Evolutionary conservation across 2,888 invertebrate species (phyloP).

Genomic region (Leucozona laternaria): DNA sequence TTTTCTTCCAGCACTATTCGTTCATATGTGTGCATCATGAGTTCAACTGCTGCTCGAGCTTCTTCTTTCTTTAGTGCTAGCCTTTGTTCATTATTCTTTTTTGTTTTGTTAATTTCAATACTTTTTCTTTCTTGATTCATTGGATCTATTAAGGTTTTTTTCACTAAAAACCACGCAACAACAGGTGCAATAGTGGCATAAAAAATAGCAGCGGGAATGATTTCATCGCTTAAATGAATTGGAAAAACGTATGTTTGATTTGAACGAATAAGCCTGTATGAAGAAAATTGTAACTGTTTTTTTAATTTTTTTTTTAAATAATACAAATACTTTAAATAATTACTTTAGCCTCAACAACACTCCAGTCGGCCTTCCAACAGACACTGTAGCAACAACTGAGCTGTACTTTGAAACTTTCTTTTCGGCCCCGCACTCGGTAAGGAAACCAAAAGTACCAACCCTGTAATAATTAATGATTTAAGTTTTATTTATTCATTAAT

Average conservation of each 20-base stretch:
- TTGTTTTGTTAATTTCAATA: constrained; percentile 91
- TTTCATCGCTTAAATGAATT: constrained; percentile 94
- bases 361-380: constrained; percentile 93
- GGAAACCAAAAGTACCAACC: constrained; percentile 93
- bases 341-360: constrained; percentile 95
- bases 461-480: constrained; percentile 84
- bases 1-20: constrained; percentile 93
- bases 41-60: constrained; percentile 92
- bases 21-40: constrained; percentile 96
- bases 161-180: constrained; percentile 91
- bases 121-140: constrained; percentile 91
- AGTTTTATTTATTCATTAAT: no score
- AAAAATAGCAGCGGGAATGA: constrained; percentile 95
- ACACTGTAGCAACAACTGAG: constrained; percentile 92
- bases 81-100: constrained; percentile 89
- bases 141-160: constrained; percentile 93
- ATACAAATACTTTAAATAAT: not conserved
- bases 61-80: constrained; percentile 92
- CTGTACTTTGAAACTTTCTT: constrained; percentile 96
- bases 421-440: constrained; percentile 95
- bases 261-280: constrained; percentile 90
- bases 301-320: not conserved
- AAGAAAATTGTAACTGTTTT: constrained; percentile 13
- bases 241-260: constrained; percentile 95
- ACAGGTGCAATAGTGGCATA: constrained; percentile 96